These are phyloP conservation scores for Cyanistes caeruleus DNA, from an alignment of 2,113 vertebrate genomes.

Conservation along the genomic window DNA sequence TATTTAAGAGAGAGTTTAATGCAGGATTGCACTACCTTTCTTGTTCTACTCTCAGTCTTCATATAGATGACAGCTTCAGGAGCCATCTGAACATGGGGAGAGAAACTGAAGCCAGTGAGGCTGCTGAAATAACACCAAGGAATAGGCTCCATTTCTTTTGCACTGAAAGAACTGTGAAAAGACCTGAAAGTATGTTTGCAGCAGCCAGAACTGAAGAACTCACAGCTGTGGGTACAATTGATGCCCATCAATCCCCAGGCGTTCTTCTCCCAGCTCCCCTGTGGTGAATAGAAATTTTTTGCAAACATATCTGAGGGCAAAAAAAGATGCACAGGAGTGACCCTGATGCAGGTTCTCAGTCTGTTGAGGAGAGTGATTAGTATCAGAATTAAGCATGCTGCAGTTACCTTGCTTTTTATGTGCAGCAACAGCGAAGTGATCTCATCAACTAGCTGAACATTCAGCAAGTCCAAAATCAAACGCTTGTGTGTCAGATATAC, in stretches of 20 bases:
- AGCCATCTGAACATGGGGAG: not conserved
- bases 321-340: not conserved
- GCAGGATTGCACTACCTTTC: not conserved
- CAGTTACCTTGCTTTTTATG: constrained; percentile 45
- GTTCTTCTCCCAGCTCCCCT: not conserved
- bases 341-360: not conserved
- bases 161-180: constrained; percentile 51
- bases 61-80: not conserved
- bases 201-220: constrained; percentile 63
- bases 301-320: not conserved
- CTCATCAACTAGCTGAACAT: constrained; percentile 66
- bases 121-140: constrained; percentile 13
- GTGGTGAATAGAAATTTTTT: constrained; percentile 40
- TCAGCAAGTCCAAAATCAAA: constrained; percentile 72
- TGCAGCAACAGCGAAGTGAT: constrained; percentile 37
- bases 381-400: not conserved
- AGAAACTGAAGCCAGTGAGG: not conserved
- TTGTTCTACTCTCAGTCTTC: not conserved
- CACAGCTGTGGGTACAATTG: constrained; percentile 60
- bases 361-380: not conserved
- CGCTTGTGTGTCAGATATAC: constrained; percentile 60
- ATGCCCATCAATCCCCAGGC: constrained; percentile 27
- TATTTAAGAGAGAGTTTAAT: not conserved
- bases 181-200: constrained; percentile 22
- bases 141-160: constrained; percentile 5